These are phyloP conservation scores for Stichopus horrens DNA, from an alignment of 53 echinoderm and acorn worm species.

Conservation along the genomic window DNA sequence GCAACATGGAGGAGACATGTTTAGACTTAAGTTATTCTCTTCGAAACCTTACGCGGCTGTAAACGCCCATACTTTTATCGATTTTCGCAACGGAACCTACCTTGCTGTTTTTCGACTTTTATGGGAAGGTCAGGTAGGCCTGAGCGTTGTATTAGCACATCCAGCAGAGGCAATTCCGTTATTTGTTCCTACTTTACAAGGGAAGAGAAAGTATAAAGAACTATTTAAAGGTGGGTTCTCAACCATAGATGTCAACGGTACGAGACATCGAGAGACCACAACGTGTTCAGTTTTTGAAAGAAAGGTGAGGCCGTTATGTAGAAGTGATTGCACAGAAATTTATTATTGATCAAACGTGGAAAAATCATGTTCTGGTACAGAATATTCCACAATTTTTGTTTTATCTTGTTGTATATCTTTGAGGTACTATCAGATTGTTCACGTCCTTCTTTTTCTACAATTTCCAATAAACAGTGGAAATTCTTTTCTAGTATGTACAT, in stretches of 20 bases:
- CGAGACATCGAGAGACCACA: neutral
- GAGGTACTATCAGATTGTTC: too few species aligned
- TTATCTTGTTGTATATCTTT: too few species aligned
- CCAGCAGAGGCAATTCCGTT: constrained; percentile 30
- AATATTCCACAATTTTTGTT: too few species aligned
- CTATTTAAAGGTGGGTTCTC: constrained; percentile 1
- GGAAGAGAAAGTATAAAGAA: neutral
- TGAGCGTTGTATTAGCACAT: constrained; percentile 7
- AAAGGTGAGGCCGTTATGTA: neutral
- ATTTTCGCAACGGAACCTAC: neutral
- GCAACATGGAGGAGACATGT: constrained; percentile 7
- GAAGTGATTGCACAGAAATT: too few species aligned
- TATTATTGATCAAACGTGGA: too few species aligned
- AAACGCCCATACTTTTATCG: neutral
- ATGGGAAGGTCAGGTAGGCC: constrained; percentile 16
- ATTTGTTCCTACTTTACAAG: constrained; percentile 15
- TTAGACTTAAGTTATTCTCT: constrained; percentile 17
- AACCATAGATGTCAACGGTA: neutral
- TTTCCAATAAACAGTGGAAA: too few species aligned
- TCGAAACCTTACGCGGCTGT: constrained; percentile 21
- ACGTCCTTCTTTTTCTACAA: too few species aligned
- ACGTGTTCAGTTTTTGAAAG: neutral
- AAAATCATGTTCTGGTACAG: too few species aligned
- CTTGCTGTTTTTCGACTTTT: constrained; percentile 19
- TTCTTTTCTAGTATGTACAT: neutral